Conservation (phyloP, 2,797 vertebrate species). For the Ctenopoma kingsleyae region DNA sequence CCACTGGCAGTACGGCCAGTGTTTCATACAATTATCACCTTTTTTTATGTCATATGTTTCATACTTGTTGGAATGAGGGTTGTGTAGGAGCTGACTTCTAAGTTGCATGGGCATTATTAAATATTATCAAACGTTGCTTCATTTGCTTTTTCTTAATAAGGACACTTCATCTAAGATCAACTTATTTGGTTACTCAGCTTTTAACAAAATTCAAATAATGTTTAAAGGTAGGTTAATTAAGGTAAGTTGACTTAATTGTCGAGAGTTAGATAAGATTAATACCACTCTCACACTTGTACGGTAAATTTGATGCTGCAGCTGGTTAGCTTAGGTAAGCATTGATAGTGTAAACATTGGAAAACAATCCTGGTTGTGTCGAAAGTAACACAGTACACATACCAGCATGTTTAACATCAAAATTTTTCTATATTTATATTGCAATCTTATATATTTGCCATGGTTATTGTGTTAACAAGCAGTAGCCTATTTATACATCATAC, state of each 20-base stretch:
- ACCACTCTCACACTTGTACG: too few species aligned
- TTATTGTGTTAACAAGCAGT: too few species aligned
- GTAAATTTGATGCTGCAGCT: neutral
- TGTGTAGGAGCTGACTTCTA: slow-evolving; percentile 3
- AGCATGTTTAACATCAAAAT: too few species aligned
- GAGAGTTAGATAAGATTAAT: too few species aligned
- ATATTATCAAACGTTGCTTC: neutral
- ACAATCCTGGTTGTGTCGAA: too few species aligned
- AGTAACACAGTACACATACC: neutral
- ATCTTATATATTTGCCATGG: too few species aligned
- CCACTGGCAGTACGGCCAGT: slow-evolving; percentile 48
- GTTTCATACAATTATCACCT: slow-evolving; percentile 59
- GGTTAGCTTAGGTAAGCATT: neutral
- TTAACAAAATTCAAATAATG: neutral
- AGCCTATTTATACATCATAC: too few species aligned
- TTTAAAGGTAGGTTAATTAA: neutral
- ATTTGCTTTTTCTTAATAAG: neutral
- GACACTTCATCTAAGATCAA: neutral
- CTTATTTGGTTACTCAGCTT: neutral
- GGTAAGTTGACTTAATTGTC: too few species aligned
- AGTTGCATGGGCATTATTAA: slow-evolving; percentile 19
- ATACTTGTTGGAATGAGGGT: slow-evolving; percentile 18
- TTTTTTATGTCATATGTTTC: slow-evolving; percentile 42
- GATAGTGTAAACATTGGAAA: too few species aligned
- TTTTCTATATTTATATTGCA: too few species aligned